Conservation (phyloP, 2,113 vertebrate genomes). For the Sisor rabdophorus region DNA sequence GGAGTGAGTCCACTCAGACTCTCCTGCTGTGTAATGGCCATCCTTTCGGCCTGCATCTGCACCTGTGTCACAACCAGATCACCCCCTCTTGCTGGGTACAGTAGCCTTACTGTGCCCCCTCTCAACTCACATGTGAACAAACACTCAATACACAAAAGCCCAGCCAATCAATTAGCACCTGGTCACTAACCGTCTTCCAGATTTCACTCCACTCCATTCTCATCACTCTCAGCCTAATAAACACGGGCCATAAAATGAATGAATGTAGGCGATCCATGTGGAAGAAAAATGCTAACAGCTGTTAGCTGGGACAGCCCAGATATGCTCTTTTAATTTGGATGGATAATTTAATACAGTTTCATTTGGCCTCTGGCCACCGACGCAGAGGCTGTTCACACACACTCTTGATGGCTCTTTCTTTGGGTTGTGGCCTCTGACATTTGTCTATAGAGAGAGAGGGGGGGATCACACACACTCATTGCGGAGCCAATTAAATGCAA, state of each 20-base stretch:
- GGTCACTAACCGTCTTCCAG: conserved; percentile 23
- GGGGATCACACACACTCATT: neutral
- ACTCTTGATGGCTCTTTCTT: conserved; percentile 50
- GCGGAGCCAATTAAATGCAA: neutral
- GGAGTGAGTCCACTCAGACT: conserved; percentile 67
- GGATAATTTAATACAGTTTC: conserved; percentile 71
- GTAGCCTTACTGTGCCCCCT: conserved; percentile 18
- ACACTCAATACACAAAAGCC: conserved; percentile 27
- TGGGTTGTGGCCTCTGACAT: conserved; percentile 53
- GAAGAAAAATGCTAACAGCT: conserved; percentile 53
- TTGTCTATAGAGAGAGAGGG: conserved; percentile 45
- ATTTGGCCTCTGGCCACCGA: conserved; percentile 58
- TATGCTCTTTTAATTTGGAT: conserved; percentile 67
- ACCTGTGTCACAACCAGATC: conserved; percentile 48
- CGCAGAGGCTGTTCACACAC: conserved; percentile 43
- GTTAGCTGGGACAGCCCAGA: conserved; percentile 61
- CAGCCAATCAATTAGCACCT: conserved; percentile 45
- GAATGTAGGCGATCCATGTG: conserved; percentile 59
- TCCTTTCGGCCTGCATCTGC: conserved; percentile 52
- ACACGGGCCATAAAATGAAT: conserved; percentile 67
- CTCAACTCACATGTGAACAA: conserved; percentile 12
- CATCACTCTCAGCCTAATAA: conserved; percentile 60
- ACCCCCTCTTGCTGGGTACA: conserved; percentile 8
- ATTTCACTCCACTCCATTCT: conserved; percentile 22
- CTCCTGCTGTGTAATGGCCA: conserved; percentile 69